Evolutionary conservation across 2,888 invertebrate genomes (phyloP), one percentile per base, ranked within the genome.

Genomic region (Nebria brevicollis): DNA sequence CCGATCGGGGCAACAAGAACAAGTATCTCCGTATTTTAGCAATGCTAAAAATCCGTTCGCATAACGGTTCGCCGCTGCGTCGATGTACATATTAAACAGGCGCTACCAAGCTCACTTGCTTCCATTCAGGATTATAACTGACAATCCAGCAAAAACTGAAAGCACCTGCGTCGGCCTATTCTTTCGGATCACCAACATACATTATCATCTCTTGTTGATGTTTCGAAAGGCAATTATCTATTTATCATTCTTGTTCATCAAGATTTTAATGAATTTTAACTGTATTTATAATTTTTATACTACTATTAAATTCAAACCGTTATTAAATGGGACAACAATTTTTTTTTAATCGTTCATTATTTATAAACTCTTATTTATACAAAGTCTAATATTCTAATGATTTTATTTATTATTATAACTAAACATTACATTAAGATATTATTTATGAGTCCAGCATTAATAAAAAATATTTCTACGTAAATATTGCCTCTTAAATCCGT

Each of bases 1-100:
- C 41, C 42, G 54, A n/a, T 72, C 77, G 77, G 54, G 68, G 34
- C 34, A 34, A 34, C 66, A 78, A 79, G 68, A 79, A 79, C 79
- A 79, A 74, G 79, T 72, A 41, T 78, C 73, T 64, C 73, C 73
- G 78, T 79, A 79, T 79, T 79, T 79, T 75, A 75, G 80, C 75
- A 75, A 80, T 80, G 75, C 80, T 80, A 75, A 75, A 75, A 80
- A 80, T 80, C 80, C 75, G 75, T 70, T 80, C 80, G 75, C 75
- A 64, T 80, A 80, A 80, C 80, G 80, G 80, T 80, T 78, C 34
- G 75, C 75, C 66, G 78, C 78, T 79, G 75, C 82, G 83, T 64
- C 82, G 83, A 84, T 85, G 85, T 84, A 85, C 85, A 84, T 85
- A 84, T 83, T 84, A 84, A 85, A 77, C 77, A 83, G 83, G 80